Percentiles rank a stretch among this genome's conserved stretches.
phyloP scores from a whole-genome alignment of 2,113 vertebrate genomes.

The Notothenia coriiceps region DNA sequence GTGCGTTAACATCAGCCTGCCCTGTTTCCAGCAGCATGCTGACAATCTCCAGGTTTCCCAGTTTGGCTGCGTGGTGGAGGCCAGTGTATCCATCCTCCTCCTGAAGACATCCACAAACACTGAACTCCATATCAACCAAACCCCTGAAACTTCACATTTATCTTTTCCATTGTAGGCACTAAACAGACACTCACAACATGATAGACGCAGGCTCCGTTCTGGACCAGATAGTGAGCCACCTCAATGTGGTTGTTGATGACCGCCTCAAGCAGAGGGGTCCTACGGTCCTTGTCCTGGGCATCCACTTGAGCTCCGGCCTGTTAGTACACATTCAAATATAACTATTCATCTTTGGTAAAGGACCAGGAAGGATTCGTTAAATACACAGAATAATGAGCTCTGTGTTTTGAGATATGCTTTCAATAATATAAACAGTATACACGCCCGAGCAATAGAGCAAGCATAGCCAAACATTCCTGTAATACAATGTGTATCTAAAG shows the following conservation, averaged over 20 bases:
- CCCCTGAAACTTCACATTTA: neutral
- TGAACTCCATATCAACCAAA: neutral
- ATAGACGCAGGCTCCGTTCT: constrained; percentile 89
- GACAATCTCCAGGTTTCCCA: constrained; percentile 90
- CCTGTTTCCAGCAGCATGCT: constrained; percentile 90
- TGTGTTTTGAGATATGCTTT: neutral
- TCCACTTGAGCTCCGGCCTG: constrained; percentile 93
- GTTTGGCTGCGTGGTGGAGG: constrained; percentile 93
- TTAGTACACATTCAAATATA: constrained; percentile 4
- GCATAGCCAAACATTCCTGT: no score
- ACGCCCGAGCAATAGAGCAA: no score
- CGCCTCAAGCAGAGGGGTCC: constrained; percentile 91
- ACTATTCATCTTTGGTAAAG: constrained; percentile 4
- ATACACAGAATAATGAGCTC: neutral
- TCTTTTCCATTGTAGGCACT: neutral
- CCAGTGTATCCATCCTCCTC: constrained; percentile 93
- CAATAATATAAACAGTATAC: neutral
- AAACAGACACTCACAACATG: constrained; percentile 81
- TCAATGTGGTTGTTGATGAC: constrained; percentile 91
- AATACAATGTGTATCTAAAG: no score
- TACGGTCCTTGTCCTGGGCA: constrained; percentile 88
- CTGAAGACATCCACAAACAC: constrained; percentile 64
- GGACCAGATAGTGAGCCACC: constrained; percentile 88
- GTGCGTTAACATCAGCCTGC: constrained; percentile 92
- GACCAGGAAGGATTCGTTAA: neutral